Evolutionary conservation across 2,113 vertebrate species (phyloP).

Genomic region (Clinocottus analis): DNA sequence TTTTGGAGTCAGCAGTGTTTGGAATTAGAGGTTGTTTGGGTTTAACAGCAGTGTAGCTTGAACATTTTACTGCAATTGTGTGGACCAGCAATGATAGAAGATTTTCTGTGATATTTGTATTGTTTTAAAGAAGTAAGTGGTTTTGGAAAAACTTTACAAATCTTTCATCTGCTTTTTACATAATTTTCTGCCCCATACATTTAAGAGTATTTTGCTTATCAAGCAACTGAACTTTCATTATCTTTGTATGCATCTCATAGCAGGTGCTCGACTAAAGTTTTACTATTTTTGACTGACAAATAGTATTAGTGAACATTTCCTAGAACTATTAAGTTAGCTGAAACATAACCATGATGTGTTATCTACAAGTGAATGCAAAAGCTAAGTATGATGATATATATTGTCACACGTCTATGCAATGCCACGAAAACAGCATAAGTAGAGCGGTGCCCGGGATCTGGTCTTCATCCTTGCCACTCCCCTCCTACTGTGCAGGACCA

Average conservation of each 20-base stretch:
- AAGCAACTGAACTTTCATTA: neutral
- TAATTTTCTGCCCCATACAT: neutral
- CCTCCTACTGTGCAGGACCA: conserved; percentile 67
- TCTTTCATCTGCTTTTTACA: neutral
- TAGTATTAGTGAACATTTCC: neutral
- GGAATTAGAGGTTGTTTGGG: conserved; percentile 31
- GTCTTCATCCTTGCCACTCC: conserved; percentile 21
- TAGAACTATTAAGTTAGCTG: neutral
- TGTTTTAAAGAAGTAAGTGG: neutral
- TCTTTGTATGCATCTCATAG: neutral
- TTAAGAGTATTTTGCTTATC: neutral
- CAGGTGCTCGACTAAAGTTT: neutral
- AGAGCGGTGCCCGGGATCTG: conserved; percentile 7
- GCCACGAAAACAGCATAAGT: conserved; percentile 30
- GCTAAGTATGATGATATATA: neutral
- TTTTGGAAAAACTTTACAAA: neutral
- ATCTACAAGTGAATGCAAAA: neutral
- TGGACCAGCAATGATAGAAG: neutral
- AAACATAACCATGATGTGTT: neutral
- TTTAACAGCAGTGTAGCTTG: conserved; percentile 9
- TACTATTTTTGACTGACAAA: neutral
- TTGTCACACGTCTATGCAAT: neutral
- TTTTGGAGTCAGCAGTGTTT: conserved; percentile 34
- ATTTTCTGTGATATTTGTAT: neutral
- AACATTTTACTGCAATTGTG: neutral